Evolutionary conservation across 2,888 invertebrate species (phyloP).

Genomic region (Netelia fuscicornis): DNA sequence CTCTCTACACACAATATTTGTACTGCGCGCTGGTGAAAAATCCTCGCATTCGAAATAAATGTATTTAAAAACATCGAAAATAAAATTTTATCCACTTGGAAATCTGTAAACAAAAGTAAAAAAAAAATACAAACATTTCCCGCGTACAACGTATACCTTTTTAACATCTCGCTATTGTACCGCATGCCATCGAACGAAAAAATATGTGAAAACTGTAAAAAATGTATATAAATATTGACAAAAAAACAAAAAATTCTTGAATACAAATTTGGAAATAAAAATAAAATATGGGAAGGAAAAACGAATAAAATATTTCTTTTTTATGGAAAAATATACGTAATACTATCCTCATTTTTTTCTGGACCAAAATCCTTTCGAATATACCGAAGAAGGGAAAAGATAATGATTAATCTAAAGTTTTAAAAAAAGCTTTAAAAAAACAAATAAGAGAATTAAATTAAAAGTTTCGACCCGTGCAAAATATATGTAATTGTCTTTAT

Average conservation of each 20-base stretch:
- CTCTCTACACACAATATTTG: too few species aligned
- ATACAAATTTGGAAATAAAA: too few species aligned
- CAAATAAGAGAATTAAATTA: background rate
- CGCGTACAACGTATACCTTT: background rate
- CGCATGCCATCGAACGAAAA: background rate
- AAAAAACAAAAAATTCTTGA: too few species aligned
- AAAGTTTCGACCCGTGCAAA: background rate
- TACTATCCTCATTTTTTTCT: too few species aligned
- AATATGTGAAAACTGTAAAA: background rate
- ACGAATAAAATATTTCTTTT: too few species aligned
- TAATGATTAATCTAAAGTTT: too few species aligned
- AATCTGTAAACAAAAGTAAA: background rate
- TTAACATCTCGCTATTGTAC: background rate
- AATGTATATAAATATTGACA: background rate
- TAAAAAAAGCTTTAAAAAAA: background rate
- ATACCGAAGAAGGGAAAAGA: background rate
- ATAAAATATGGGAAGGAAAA: too few species aligned
- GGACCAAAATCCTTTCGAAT: too few species aligned
- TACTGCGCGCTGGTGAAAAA: too few species aligned
- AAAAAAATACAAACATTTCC: background rate
- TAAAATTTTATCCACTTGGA: background rate
- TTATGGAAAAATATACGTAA: too few species aligned
- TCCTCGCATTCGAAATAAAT: too few species aligned
- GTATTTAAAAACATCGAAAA: too few species aligned
- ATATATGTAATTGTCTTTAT: constrained; percentile 28